Evolutionary conservation across 2,113 vertebrate genomes (phyloP).

Genomic region (Triplophysa tibetana): DNA sequence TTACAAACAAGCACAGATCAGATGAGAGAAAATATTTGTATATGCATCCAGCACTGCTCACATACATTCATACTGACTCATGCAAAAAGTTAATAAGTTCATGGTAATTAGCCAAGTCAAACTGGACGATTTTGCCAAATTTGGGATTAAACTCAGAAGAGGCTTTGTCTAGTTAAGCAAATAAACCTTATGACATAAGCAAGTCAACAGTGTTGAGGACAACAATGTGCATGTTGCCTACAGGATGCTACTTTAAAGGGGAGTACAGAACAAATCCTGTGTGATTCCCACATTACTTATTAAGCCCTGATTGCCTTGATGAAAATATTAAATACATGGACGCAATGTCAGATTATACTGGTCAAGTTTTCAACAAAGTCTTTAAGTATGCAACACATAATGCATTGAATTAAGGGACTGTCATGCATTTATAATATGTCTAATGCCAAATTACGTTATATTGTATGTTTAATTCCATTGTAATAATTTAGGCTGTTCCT

Average conservation of each 20-base stretch:
- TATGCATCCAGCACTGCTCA: background rate
- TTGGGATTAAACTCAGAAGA: constrained; percentile 67
- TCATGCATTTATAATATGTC: too few species aligned
- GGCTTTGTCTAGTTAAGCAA: constrained; percentile 70
- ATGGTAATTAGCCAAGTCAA: constrained; percentile 32
- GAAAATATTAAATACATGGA: background rate
- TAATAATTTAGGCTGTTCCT: too few species aligned
- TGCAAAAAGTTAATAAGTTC: background rate
- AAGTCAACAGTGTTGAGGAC: constrained; percentile 52
- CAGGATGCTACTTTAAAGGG: background rate
- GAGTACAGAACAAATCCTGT: background rate
- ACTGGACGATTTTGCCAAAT: constrained; percentile 62
- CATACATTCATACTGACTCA: background rate
- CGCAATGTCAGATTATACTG: background rate
- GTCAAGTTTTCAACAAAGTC: background rate
- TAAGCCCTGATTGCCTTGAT: background rate
- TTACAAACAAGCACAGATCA: constrained; percentile 30
- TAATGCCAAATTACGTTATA: background rate
- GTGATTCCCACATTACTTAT: background rate
- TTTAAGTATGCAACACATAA: background rate
- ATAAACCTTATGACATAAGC: constrained; percentile 69
- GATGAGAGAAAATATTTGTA: constrained; percentile 29
- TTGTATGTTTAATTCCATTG: too few species aligned
- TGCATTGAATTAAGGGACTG: too few species aligned
- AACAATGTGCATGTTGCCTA: constrained; percentile 48